Conservation (phyloP, 2,113 vertebrate species). For the Falcunculus frontatus region DNA sequence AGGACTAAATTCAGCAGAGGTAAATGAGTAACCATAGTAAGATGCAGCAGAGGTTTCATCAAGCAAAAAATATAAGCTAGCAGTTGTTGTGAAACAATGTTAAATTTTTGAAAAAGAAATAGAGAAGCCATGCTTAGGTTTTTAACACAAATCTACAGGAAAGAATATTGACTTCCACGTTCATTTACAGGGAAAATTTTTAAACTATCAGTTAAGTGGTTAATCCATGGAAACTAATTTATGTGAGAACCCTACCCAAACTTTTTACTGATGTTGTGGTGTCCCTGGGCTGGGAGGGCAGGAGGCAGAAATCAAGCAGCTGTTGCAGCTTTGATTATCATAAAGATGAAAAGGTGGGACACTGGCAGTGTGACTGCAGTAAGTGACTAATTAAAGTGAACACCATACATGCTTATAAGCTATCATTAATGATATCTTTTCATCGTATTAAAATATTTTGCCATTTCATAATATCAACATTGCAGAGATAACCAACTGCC, state of each 20-base stretch:
- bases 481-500: background rate
- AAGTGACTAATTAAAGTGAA: constrained; percentile 12
- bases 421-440: constrained; percentile 7
- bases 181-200: background rate
- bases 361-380: background rate
- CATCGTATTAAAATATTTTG: background rate
- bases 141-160: background rate
- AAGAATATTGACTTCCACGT: background rate
- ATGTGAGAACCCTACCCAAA: background rate
- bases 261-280: background rate
- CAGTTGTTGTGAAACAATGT: background rate
- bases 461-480: background rate
- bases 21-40: background rate
- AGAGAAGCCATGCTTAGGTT: background rate
- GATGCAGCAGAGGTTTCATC: background rate
- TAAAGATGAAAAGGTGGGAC: background rate
- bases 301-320: background rate
- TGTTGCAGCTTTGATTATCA: background rate
- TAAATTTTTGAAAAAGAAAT: background rate
- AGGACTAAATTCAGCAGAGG: background rate
- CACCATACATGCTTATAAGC: background rate
- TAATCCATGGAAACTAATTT: background rate
- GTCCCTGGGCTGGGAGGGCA: background rate
- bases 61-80: background rate
- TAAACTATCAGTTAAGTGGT: background rate